Base-by-base conservation (phyloP, 2,797 vertebrate species). In the Adelosebastes latens region DNA sequence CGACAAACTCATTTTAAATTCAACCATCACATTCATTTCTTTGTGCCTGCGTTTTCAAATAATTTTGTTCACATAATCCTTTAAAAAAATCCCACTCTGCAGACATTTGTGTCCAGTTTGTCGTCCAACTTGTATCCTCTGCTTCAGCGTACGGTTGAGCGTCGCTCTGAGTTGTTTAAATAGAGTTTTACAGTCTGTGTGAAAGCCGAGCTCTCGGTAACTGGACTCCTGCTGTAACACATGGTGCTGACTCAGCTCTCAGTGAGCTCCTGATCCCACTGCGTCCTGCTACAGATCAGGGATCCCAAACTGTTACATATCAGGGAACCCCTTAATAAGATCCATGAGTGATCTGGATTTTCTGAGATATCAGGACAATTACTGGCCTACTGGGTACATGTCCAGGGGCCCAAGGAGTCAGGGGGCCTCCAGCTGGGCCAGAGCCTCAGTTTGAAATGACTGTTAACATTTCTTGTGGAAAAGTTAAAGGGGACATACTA, bases 151-250 rank as follows among this genome's bases (percentile, higher is more conserved):
- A 20, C 63, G 25, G 55, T 32, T 25, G 65, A 42, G 71, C 11
- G n/a, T 74, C 6, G 5, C n/a, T 42, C 75, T 53, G 58, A 80
- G 65, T 49, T 12, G 62, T 53, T 75, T 56, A 60, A 10, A 39
- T 85, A 62, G 65, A 73, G 56, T 88, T 87, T 78, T 68, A 85
- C 75, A 70, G 79, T 49, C 58, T 11, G 73, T 18, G 74, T 85
- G 87, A 85, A 92, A 91, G 85, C 11, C 3, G 84, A 91, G 63
- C 70, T 1, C 18, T 10, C 2, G 0, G 84, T 72, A 84, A 88
- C 71, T 16, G 0, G 31, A 85, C 59, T 58, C 79, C 72, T 5
- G 79, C 82, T 79, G 81, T 77, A 69, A 66, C 81, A 69, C 76
- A 58, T 24, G 0, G 34, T 36, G 80, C 89, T 87, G 90, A 87